Base-by-base conservation (phyloP, 1,140 invertebrate species). In the Fopius arisanus region DNA sequence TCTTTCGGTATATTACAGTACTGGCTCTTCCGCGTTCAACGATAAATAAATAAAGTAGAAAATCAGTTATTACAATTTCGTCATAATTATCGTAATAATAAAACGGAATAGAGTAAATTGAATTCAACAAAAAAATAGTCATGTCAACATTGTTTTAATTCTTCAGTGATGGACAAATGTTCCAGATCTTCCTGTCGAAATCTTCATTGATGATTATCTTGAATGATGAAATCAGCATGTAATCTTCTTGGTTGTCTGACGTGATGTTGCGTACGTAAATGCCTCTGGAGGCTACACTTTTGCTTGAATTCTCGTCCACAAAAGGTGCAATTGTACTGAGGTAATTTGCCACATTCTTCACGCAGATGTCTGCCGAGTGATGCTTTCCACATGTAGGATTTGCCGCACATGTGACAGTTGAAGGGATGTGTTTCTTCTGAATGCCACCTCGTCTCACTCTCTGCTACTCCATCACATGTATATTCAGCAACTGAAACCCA, bases 291-390 rank as follows among this genome's bases (percentile, higher is more conserved):
- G 33, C 82, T 86, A 79, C 74, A 81, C 41, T 87, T 86, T 72
- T 89, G 88, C 72, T 89, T 90, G 82, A 91, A 91, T 71, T 84
- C 77, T 71, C 83, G 86, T 31, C 81, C 81, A 77, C 88, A 89
- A 72, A 79, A 84, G 66, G 29, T 71, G 77, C 88, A 89, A 28
- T 76, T 79, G 78, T 86, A 83, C 71, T 84, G 78, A 48, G 84
- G 82, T 4, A 79, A 77, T 70, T 84, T 82, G 4, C 85, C 82
- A 43, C 89, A 90, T 73, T 89, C 89, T 70, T 85, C 85, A 0
- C 88, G 83, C 16, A 85, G 74, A 77, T 89, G 88, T 19, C 86
- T 77, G 2, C 62, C 59, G 0, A 84, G 70, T 6, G 77, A 81
- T 12, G 76, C 73, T 54, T 79, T 77, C 78, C 80, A 83, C 16